Evolutionary conservation across 2,888 invertebrate genomes (phyloP), one percentile per base, ranked within the genome.

Genomic region (Heliconius ethilla): DNA sequence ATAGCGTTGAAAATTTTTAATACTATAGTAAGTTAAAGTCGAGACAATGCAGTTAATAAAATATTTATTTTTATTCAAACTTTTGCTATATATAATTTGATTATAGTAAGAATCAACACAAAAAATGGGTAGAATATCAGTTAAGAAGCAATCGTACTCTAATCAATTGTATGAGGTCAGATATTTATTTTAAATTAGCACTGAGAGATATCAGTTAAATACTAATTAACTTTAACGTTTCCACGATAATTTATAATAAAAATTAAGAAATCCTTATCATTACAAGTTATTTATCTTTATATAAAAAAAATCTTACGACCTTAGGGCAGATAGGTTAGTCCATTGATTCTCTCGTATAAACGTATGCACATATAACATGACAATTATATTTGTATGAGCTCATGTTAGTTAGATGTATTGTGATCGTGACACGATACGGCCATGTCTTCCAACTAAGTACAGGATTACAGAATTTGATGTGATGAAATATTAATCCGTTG

Each of bases 401-500:
- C 40, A 7, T 45, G 69, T 25, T 37, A 40, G 67, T 40, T n/a
- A 15, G 25, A 69, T 69, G 69, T 69, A 69, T 45, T 69, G 15
- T 45, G 25, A 69, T 69, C 29, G 55, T 22, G 70, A 72, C 72
- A 72, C 13, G 55, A 33, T 15, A 33, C 29, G 72, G 59, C 59
- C 59, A 59, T 72, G 72, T 72, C 59, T 15, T 29, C 33, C 59
- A 59, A 37, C 55, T 72, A 37, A 25, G 59, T 72, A 72, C 72
- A 15, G 33, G 55, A 72, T 72, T 72, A 72, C 13, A 33, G n/a
- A 55, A 59, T 15, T 72, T n/a, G 59, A 59, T 70, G 29, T 27
- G 72, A 33, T 72, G 72, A 72, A 59, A 72, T 72, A 59, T 55
- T 72, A 72, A 72, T 72, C 40, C 25, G 40, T 69, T 40, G 40